These are phyloP conservation scores for Mimachlamys varia DNA, from an alignment of 2,888 invertebrate genomes.

Conservation along the genomic window DNA sequence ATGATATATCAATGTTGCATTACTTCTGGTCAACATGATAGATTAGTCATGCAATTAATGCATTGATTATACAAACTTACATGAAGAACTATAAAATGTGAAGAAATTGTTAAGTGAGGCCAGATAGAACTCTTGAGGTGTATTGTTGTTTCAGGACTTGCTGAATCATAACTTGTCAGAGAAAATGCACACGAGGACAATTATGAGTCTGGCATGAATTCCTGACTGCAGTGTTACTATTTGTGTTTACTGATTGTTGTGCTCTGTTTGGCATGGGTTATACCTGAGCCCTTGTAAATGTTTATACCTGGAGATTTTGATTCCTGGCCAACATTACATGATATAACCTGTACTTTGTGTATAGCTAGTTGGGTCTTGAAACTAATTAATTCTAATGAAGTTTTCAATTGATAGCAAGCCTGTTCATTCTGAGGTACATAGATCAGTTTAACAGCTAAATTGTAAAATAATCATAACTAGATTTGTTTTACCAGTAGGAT, in stretches of 20 bases:
- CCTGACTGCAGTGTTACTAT: neutral
- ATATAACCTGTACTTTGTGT: neutral
- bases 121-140: neutral
- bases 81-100: neutral
- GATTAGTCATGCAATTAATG: neutral
- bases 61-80: neutral
- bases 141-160: neutral
- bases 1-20: neutral
- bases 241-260: neutral
- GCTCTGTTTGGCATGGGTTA: neutral
- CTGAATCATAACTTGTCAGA: neutral
- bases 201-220: neutral
- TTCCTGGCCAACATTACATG: neutral
- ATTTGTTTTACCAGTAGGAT: no score
- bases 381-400: neutral
- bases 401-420: neutral
- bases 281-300: neutral
- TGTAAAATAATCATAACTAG: neutral
- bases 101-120: neutral
- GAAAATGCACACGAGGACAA: neutral
- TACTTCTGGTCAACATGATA: neutral
- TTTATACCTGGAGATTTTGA: slow-evolving; percentile 2
- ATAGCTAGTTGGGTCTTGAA: neutral
- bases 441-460: neutral
- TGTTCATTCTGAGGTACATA: neutral